Base-by-base conservation (phyloP, 2,797 vertebrate species). In the Nannoperca australis region DNA sequence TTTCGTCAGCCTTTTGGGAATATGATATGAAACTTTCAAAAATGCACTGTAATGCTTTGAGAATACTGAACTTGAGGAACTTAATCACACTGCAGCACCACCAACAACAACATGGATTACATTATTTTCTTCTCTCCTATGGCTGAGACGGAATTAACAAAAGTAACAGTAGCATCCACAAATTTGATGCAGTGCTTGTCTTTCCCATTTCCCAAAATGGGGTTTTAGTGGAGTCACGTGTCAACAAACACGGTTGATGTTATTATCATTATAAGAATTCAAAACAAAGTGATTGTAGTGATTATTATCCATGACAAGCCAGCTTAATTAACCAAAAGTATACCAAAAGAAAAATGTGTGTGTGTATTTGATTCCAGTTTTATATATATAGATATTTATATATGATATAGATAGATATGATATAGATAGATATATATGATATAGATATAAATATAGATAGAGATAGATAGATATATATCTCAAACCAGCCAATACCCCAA, bases 21-120 rank as follows among this genome's bases (percentile, higher is more conserved):
- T 76, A 20, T 44, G 38, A 50, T 58, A 54, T 49, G 4, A 64
- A 88, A 55, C 62, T 30, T 74, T 54, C 9, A 8, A 65, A 76
- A 76, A 50, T 58, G 38, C 27, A 40, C 59, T 61, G 18, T 53
- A 55, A 70, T 66, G 45, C 20, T 64, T 73, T 59, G 47, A 64
- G 53, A 79, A 36, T 18, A 27, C 30, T 47, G 14, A 59, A 63
- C 53, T 55, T 38, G 10, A 70, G 18, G 50, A 81, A 38, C 14
- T 70, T 67, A 55, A 70, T 82, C 47, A 71, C 8, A 22, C 34
- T 34, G 38, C 8, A 40, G 53, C 40, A 20, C n/a, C 40, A 20
- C n/a, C 44, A 64, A n/a, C 40, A 60, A 27, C 34, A 50, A 13
- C 20, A 22, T 8, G 24, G 44, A 51, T 70, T 27, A 7, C 58